Conservation (phyloP, 2,888 invertebrate species). For the Criorhina ranunculi region DNA sequence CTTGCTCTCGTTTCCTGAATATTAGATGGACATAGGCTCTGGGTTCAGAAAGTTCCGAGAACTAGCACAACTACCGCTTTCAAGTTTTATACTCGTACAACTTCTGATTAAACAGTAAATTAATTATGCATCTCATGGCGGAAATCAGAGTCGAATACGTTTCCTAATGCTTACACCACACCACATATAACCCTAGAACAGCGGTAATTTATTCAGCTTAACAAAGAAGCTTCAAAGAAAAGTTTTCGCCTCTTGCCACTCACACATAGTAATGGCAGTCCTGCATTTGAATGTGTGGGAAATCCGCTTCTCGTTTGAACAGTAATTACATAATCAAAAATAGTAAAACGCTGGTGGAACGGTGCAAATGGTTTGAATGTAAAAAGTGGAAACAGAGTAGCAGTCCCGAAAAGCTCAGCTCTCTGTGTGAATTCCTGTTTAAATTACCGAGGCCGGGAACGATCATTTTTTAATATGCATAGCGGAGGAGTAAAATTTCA, state of each 20-base stretch:
- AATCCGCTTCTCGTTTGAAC: slow-evolving; percentile 42
- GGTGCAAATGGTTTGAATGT: slow-evolving; percentile 36
- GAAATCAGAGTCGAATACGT: slow-evolving; percentile 28
- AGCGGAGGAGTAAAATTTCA: slow-evolving; percentile 41
- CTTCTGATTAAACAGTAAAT: slow-evolving; percentile 51
- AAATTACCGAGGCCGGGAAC: slow-evolving; percentile 11
- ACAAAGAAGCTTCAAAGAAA: slow-evolving; percentile 19
- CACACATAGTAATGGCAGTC: not conserved
- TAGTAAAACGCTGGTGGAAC: slow-evolving; percentile 28
- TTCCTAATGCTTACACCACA: slow-evolving; percentile 15
- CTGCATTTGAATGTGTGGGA: slow-evolving; percentile 13
- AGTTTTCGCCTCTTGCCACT: not conserved
- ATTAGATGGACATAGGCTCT: slow-evolving; percentile 5
- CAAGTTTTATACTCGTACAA: slow-evolving; percentile 39
- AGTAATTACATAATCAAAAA: slow-evolving; percentile 61
- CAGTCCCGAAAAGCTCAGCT: not conserved
- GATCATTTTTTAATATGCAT: slow-evolving; percentile 34
- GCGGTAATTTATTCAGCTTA: slow-evolving; percentile 28
- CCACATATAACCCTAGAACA: not conserved
- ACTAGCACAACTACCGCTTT: slow-evolving; percentile 3
- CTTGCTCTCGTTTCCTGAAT: slow-evolving; percentile 15
- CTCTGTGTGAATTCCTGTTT: slow-evolving; percentile 3
- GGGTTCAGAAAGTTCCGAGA: slow-evolving; percentile 14
- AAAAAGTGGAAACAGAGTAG: slow-evolving; percentile 1
- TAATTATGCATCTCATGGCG: slow-evolving; percentile 41